Percentiles rank a stretch among this genome's conserved stretches.
These are phyloP conservation scores for Tapirus terrestris DNA, from an alignment of 2,113 vertebrate species.

Conservation along the genomic window DNA sequence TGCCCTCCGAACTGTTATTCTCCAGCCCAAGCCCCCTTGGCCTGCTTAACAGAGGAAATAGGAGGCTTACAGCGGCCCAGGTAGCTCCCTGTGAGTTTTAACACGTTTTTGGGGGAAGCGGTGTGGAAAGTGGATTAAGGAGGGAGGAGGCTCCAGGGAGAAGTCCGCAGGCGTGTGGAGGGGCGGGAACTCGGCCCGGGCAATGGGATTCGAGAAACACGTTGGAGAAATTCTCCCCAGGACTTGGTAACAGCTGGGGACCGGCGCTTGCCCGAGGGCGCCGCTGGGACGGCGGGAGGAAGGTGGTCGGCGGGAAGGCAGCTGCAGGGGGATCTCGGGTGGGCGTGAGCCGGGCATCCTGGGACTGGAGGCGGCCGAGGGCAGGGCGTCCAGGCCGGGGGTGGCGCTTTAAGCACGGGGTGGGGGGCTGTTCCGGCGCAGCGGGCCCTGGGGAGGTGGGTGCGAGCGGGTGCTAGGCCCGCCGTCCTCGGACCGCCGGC, in stretches of 20 bases:
- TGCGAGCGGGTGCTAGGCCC: not conserved
- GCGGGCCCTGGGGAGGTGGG: not conserved
- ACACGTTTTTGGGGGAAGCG: not conserved
- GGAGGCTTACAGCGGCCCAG: not conserved
- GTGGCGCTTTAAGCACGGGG: not conserved
- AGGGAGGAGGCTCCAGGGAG: not conserved
- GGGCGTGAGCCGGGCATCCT: not conserved
- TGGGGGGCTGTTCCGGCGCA: not conserved
- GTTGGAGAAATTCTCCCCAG: not conserved
- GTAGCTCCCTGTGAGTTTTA: not conserved
- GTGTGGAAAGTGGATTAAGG: conserved; percentile 23
- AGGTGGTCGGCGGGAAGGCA: not conserved
- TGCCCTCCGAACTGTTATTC: not conserved
- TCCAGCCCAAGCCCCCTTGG: not conserved
- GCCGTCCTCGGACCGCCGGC: not conserved
- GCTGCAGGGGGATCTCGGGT: not conserved
- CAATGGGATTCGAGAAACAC: not conserved
- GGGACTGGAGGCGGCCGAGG: not conserved
- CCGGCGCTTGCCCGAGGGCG: not conserved
- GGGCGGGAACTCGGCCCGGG: not conserved
- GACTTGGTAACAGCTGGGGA: not conserved
- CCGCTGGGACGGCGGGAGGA: not conserved
- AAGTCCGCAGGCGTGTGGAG: not conserved
- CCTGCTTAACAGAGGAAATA: not conserved
- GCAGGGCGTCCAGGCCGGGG: no score